Evolutionary conservation across 2,113 vertebrate species (phyloP).

Genomic region (Lagenorhynchus albirostris): DNA sequence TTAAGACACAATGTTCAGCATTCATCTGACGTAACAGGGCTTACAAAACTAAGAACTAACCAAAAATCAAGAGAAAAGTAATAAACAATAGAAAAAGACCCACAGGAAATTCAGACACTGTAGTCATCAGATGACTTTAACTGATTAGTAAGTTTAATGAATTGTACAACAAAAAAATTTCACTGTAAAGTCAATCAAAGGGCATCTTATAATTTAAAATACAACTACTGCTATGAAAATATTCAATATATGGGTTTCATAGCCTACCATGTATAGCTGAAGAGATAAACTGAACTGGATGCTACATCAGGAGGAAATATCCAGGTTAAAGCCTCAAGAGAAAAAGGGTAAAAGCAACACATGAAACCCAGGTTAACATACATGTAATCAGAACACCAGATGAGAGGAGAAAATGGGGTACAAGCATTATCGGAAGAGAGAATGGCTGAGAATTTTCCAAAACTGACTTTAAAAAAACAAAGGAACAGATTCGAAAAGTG

Average conservation of each 20-base stretch:
- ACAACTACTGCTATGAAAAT: not conserved
- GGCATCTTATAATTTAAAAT: not conserved
- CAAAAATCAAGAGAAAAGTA: not conserved
- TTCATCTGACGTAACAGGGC: not conserved
- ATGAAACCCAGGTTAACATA: not conserved
- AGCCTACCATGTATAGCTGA: not conserved
- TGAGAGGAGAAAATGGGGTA: not conserved
- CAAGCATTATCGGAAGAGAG: not conserved
- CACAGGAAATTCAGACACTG: not conserved
- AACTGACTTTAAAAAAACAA: not conserved
- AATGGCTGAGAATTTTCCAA: not conserved
- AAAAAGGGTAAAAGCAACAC: not conserved
- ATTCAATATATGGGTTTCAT: not conserved
- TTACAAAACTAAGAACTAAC: conserved; percentile 31
- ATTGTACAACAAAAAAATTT: not conserved
- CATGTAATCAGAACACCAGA: not conserved
- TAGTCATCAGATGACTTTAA: not conserved
- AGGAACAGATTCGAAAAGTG: not conserved
- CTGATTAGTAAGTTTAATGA: not conserved
- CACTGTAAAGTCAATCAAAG: not conserved
- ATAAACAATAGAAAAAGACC: not conserved
- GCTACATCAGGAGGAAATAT: not conserved
- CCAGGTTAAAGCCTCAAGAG: not conserved
- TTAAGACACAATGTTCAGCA: not conserved
- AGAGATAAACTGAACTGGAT: not conserved